Evolutionary conservation across 2,888 invertebrate species (phyloP).

Genomic region (Oscheius sp.): DNA sequence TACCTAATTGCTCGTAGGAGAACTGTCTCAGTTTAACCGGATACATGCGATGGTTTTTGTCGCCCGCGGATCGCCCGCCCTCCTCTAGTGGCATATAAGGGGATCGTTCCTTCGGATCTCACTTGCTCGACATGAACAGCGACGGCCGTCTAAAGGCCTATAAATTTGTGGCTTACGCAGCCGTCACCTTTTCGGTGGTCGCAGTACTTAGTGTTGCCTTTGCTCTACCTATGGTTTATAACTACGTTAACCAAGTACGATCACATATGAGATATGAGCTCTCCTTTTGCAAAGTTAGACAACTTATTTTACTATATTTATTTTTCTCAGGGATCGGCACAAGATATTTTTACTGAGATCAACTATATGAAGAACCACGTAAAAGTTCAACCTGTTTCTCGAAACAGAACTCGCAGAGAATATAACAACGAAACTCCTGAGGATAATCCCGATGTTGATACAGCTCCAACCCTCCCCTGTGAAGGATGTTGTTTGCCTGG

Average conservation of each 20-base stretch:
- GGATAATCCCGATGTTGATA: conserved; percentile 46
- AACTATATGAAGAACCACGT: conserved; percentile 58
- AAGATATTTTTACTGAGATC: conserved; percentile 65
- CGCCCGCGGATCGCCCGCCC: conserved; percentile 28
- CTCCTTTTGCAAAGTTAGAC: conserved; percentile 47
- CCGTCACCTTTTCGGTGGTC: conserved; percentile 59
- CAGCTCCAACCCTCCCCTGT: conserved; percentile 49
- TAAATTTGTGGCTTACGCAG: conserved; percentile 62
- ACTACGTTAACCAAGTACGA: conserved; percentile 51
- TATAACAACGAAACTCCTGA: conserved; percentile 37
- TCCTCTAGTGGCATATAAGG: conserved; percentile 19
- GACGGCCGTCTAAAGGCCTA: conserved; percentile 61
- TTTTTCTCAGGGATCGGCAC: conserved; percentile 60
- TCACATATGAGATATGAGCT: conserved; percentile 50
- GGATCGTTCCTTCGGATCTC: not conserved
- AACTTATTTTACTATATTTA: not conserved
- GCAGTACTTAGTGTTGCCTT: conserved; percentile 57
- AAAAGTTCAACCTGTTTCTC: conserved; percentile 40
- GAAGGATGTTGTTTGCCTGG: conserved; percentile 61
- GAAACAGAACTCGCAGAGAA: conserved; percentile 63
- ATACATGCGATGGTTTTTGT: conserved; percentile 22
- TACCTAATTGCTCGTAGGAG: conserved; percentile 27
- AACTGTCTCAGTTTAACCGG: conserved; percentile 22
- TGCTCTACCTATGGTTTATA: conserved; percentile 62
- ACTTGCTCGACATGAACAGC: conserved; percentile 37